A percentile compares a stretch with the other conserved stretches of the same genome.
These are phyloP conservation scores for Phenganax stokvisi DNA, from an alignment of 92 coral and sea anemone species.

Conservation along the genomic window DNA sequence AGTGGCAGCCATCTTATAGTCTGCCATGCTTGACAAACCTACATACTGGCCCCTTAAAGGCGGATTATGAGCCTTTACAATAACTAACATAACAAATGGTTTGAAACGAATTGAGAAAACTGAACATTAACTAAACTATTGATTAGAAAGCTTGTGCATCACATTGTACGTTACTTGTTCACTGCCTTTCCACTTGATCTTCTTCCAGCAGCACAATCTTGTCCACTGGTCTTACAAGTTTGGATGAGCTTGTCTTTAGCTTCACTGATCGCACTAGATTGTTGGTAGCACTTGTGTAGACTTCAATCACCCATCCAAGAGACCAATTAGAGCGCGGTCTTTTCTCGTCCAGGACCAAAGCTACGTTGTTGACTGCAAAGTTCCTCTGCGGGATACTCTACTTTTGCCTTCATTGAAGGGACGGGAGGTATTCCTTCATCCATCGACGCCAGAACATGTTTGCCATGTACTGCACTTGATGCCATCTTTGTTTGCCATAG, in stretches of 20 bases:
- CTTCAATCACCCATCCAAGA: constrained; percentile 46
- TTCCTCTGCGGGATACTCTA: constrained; percentile 49
- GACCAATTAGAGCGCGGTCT: constrained; percentile 52
- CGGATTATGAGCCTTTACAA: constrained; percentile 40
- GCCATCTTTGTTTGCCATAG: constrained; percentile 47
- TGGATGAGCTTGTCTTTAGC: constrained; percentile 43
- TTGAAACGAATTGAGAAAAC: constrained; percentile 5
- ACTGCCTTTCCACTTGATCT: constrained; percentile 9
- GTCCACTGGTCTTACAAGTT: constrained; percentile 47
- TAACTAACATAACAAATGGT: background rate
- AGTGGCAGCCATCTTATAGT: too few species aligned
- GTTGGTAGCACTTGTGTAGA: constrained; percentile 43
- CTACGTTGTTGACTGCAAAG: constrained; percentile 48
- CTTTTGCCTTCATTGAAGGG: constrained; percentile 49
- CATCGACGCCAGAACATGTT: constrained; percentile 56
- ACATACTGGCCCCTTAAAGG: constrained; percentile 52
- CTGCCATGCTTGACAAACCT: background rate
- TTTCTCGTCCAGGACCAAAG: constrained; percentile 47
- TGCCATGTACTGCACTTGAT: constrained; percentile 54
- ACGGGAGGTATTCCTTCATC: constrained; percentile 52
- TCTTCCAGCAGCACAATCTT: constrained; percentile 51
- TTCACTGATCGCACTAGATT: constrained; percentile 52
- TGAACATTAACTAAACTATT: constrained; percentile 1
- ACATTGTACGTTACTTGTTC: constrained; percentile 10
- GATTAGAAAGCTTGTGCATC: background rate